Evolutionary conservation across 2,113 vertebrate genomes (phyloP), one percentile per base, ranked within the genome.

Genomic region (Rhadina sibilatrix): DNA sequence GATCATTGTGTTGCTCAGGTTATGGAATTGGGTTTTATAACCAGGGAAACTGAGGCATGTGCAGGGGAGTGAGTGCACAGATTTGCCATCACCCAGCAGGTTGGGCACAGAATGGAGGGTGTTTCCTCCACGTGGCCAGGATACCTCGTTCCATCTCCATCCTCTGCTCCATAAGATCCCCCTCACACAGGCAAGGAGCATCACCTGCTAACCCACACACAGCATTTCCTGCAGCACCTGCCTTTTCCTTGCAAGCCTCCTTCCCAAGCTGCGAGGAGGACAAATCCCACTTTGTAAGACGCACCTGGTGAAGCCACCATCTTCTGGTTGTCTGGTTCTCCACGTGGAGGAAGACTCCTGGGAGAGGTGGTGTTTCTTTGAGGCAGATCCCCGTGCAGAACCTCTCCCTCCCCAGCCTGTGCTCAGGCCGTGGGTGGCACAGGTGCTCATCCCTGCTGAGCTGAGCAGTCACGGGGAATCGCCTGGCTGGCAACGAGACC

Each of bases 61-160:
- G 1, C 27, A 35, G 14, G 6, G 21, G 16, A 11, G 35, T 5
- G 33, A 88, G 12, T 3, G 19, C 6, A 28, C 4, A 15, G 50
- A 47, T 60, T 76, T 80, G 20, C 44, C 64, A 2, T 35, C 64
- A 70, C 21, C 42, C 35, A 42, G 7, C 9, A 28, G 2, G 3
- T 0, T 71, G 46, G 59, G 27, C 27, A 16, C 1, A 24, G 54
- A 79, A 70, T 2, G 16, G 31, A 33, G 5, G 1, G 0, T 15
- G 30, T 54, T 80, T 33, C 22, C 17, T 83, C 23, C 37, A 21
- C 1, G 1, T 71, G 60, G 11, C 46, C 4, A 1, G 50, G 30
- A 33, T 15, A 68, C 21, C 19, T 84, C n/a, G 24, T 0, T 1
- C 30, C 44, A 18, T 19, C 31, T 53, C 40, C 16, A 12, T 77